These are phyloP conservation scores for Myanophis thanlyinensis DNA, from an alignment of 2,113 vertebrate species.

Conservation along the genomic window DNA sequence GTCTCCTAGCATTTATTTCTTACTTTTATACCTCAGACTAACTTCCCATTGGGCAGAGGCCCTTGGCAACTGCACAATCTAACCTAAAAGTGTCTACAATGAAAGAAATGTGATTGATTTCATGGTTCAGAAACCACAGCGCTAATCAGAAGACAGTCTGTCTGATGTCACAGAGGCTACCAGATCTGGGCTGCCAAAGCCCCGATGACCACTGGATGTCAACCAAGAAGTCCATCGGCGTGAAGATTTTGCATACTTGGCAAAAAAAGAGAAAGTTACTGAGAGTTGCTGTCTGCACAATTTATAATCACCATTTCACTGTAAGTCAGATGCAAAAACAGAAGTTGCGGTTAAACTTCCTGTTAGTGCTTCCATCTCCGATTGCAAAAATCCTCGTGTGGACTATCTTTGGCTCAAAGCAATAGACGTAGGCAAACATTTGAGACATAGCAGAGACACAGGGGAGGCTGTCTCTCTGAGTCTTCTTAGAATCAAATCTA, in stretches of 20 bases:
- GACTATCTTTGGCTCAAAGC: neutral
- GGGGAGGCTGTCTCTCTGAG: neutral
- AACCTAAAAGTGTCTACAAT: neutral
- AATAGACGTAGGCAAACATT: neutral
- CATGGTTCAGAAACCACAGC: neutral
- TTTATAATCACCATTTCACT: neutral
- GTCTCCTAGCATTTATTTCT: neutral
- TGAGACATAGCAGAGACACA: neutral
- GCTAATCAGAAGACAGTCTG: neutral
- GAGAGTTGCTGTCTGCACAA: neutral
- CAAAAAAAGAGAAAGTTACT: neutral
- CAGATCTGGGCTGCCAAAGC: neutral
- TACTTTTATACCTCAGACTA: neutral
- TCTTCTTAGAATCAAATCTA: neutral
- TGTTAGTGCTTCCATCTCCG: neutral
- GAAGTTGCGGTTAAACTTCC: neutral
- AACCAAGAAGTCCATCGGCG: neutral
- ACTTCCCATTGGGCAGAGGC: neutral
- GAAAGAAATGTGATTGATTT: neutral
- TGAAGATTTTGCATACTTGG: neutral
- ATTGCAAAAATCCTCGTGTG: neutral
- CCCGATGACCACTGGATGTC: neutral
- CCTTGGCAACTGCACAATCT: neutral
- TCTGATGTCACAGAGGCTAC: neutral
- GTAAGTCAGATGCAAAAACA: neutral